phyloP scores from a whole-genome alignment of 2,888 invertebrate species.

The Teleiodes luculella region DNA sequence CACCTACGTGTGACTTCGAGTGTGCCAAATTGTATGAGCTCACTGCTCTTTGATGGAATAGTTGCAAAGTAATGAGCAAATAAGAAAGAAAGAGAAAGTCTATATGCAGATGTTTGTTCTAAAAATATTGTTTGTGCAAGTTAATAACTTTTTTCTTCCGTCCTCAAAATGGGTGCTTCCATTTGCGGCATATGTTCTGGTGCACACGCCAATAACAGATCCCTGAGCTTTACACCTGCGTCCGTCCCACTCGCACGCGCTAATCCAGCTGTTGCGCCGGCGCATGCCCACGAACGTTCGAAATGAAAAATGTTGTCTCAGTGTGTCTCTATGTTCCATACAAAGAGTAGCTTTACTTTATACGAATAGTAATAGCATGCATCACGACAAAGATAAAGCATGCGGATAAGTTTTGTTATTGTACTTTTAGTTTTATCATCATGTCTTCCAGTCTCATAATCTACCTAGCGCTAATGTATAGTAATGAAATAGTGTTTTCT shows the following conservation, averaged over 20 bases:
- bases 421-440: background rate
- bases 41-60: background rate
- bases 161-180: conserved; percentile 24
- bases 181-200: conserved; percentile 48
- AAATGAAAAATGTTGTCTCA: conserved; percentile 16
- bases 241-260: conserved; percentile 72
- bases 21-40: conserved; percentile 3
- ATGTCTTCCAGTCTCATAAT: background rate
- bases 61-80: conserved; percentile 3
- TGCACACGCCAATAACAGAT: conserved; percentile 43
- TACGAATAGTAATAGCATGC: background rate
- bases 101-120: conserved; percentile 12
- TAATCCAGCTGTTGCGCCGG: conserved; percentile 47
- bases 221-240: conserved; percentile 62
- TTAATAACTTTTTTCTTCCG: conserved; percentile 33
- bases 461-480: background rate
- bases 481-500: too few species aligned
- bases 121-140: conserved; percentile 14
- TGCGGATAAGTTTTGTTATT: background rate
- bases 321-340: background rate
- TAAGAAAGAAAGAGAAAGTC: conserved; percentile 8
- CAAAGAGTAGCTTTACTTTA: background rate
- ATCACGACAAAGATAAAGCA: conserved; percentile 2
- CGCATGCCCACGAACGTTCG: conserved; percentile 27
- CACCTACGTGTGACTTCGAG: background rate